Conservation (phyloP, 2,113 vertebrate genomes). For the Tetrao urogallus region DNA sequence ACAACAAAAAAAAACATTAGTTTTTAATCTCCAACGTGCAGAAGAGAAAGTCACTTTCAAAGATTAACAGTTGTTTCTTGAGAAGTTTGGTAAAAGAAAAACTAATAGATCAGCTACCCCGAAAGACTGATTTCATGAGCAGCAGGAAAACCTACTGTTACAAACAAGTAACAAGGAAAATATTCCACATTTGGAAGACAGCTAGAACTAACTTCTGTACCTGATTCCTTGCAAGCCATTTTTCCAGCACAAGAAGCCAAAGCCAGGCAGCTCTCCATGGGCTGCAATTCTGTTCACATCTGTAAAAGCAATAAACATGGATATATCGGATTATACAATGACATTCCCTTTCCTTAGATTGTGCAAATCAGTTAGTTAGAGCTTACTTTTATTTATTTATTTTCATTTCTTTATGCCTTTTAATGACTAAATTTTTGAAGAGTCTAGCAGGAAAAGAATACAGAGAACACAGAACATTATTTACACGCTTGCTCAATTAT, state of each 20-base stretch:
- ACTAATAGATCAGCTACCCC: neutral
- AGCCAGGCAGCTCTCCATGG: constrained; percentile 90
- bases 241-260: constrained; percentile 92
- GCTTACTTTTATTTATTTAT: neutral
- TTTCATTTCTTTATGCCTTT: neutral
- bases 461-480: neutral
- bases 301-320: constrained; percentile 27
- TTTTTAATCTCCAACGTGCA: neutral
- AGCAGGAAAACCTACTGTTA: neutral
- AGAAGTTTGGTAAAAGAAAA: neutral
- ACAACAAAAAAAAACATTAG: accelerated
- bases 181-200: neutral
- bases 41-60: neutral
- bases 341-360: neutral
- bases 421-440: neutral
- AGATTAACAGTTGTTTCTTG: neutral
- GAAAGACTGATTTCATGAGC: neutral
- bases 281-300: constrained; percentile 80
- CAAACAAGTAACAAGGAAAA: neutral
- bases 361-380: neutral
- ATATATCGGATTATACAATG: neutral
- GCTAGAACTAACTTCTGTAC: constrained; percentile 70
- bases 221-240: constrained; percentile 82
- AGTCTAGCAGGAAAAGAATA: neutral
- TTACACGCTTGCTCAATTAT: neutral